Percentiles rank a stretch among this genome's conserved stretches.
Conservation (phyloP, 2,797 vertebrate species). For the Semotilus atromaculatus region DNA sequence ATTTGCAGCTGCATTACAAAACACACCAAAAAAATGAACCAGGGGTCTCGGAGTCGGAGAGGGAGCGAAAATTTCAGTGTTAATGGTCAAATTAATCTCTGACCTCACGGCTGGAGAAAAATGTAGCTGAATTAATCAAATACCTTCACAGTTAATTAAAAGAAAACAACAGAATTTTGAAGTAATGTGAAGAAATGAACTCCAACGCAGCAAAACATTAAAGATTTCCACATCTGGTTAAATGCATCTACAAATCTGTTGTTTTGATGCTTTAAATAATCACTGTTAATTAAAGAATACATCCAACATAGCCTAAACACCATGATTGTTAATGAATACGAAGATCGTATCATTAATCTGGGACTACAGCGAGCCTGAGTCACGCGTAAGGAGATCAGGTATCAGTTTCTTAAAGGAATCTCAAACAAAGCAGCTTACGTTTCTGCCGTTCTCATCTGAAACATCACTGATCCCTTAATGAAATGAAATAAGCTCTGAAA, state of each 20-base stretch:
- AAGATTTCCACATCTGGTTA: not conserved
- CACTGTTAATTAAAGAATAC: conserved; percentile 50
- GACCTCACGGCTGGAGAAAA: not conserved
- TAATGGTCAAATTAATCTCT: conserved; percentile 9
- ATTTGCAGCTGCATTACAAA: not conserved
- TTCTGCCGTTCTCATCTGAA: conserved; percentile 39
- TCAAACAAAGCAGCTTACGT: conserved; percentile 54
- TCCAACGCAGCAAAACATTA: not conserved
- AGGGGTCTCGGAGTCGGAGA: not conserved
- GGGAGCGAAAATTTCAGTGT: not conserved
- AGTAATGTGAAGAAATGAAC: not conserved
- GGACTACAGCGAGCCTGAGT: conserved; percentile 18
- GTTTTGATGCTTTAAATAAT: conserved; percentile 50
- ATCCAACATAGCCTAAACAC: conserved; percentile 34
- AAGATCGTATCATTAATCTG: conserved; percentile 46
- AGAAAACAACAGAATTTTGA: not conserved
- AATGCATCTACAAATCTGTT: conserved; percentile 17
- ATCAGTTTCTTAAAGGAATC: conserved; percentile 53
- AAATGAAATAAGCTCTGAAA: conserved; percentile 53
- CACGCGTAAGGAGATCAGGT: conserved; percentile 37
- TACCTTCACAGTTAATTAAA: conserved; percentile 12
- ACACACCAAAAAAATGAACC: not conserved
- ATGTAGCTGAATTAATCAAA: not conserved
- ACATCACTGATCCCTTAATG: conserved; percentile 58
- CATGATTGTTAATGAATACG: conserved; percentile 26